These are phyloP conservation scores for Lomographa bimaculata DNA, from an alignment of 2,888 invertebrate species.

Conservation along the genomic window DNA sequence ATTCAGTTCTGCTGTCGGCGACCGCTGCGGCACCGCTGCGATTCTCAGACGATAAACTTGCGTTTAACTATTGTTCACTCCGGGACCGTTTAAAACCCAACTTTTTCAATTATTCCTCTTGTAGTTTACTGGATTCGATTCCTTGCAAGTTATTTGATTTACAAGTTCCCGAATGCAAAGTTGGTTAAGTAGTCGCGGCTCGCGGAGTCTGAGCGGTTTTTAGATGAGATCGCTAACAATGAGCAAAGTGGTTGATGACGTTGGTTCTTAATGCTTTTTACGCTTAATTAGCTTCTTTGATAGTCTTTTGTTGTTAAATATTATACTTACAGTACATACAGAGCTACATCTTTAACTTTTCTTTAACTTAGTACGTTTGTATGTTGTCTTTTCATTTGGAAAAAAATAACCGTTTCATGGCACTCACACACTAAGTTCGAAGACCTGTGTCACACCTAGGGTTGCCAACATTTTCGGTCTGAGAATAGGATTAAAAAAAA, in stretches of 20 bases:
- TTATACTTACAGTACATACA: no score
- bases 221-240: slow-evolving; percentile 27
- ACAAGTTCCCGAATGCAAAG: slow-evolving; percentile 42
- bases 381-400: no score
- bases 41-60: slow-evolving; percentile 49
- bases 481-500: no score
- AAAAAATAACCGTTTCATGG: no score
- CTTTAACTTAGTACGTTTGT: no score
- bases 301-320: no score
- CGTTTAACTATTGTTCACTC: slow-evolving; percentile 50
- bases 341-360: no score
- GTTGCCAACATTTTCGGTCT: no score
- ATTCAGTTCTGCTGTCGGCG: slow-evolving; percentile 60
- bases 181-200: slow-evolving; percentile 23
- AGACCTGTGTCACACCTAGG: no score
- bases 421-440: no score
- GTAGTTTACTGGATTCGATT: slow-evolving; percentile 55
- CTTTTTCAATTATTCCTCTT: slow-evolving; percentile 61
- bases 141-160: slow-evolving; percentile 54
- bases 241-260: slow-evolving; percentile 23
- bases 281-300: no score
- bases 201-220: slow-evolving; percentile 17
- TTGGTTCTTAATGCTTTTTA: no score
- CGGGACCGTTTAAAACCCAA: slow-evolving; percentile 49
- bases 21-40: slow-evolving; percentile 48